phyloP scores from a whole-genome alignment of 2,888 invertebrate genomes.

The Onchidella celtica region DNA sequence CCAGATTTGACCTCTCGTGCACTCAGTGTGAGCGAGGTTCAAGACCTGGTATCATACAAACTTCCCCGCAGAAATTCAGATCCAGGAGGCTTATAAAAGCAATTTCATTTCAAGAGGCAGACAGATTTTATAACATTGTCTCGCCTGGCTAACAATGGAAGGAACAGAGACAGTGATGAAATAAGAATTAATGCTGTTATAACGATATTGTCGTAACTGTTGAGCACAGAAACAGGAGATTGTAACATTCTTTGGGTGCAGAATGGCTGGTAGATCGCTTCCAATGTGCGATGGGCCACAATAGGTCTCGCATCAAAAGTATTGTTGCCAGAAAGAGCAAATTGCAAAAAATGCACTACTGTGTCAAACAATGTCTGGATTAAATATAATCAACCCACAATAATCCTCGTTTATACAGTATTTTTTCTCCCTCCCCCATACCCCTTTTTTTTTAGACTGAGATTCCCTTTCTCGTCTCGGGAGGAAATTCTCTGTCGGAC shows the following conservation, averaged over 20 bases:
- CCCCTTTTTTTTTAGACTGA: no score
- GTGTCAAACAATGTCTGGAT: slow-evolving; percentile 35
- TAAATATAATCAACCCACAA: slow-evolving; percentile 16
- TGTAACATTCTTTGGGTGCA: slow-evolving; percentile 12
- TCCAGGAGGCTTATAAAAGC: background rate
- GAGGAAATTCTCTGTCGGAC: no score
- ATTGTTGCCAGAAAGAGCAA: background rate
- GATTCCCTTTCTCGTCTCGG: no score
- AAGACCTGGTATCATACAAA: no score
- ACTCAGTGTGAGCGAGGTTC: no score
- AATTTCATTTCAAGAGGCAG: slow-evolving; percentile 1
- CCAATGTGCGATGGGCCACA: background rate
- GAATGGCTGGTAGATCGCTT: background rate
- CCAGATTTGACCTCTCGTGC: background rate
- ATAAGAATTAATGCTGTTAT: slow-evolving; percentile 26
- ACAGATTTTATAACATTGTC: slow-evolving; percentile 31
- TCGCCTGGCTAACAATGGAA: slow-evolving; percentile 31
- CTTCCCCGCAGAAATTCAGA: no score
- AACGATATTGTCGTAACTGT: slow-evolving; percentile 32
- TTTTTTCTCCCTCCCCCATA: background rate
- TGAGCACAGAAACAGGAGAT: background rate
- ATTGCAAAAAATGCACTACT: background rate
- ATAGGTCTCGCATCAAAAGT: slow-evolving; percentile 28
- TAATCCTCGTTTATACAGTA: background rate
- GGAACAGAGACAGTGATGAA: slow-evolving; percentile 28